Conservation (phyloP, 1,140 invertebrate species). For the Dinothrombium tinctorium region DNA sequence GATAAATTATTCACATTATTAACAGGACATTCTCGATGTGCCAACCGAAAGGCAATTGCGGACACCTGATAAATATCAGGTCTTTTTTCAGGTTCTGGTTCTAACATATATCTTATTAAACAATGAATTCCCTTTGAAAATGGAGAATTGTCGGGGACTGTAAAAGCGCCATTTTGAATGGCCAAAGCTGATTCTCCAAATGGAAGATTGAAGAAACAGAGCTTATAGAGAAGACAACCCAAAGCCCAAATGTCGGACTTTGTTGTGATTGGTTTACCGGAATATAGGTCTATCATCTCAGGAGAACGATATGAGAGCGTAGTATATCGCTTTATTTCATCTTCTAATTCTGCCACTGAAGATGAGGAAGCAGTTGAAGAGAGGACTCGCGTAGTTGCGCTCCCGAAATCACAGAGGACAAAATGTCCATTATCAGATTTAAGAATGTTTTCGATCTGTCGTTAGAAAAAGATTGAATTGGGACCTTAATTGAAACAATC, state of each 20-base stretch:
- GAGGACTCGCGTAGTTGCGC: conserved; percentile 27
- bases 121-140: conserved; percentile 31
- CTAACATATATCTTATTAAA: conserved; percentile 48
- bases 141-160: conserved; percentile 55
- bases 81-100: conserved; percentile 49
- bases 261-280: conserved; percentile 59
- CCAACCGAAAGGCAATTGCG: conserved; percentile 44
- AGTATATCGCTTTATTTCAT: conserved; percentile 84
- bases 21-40: conserved; percentile 47
- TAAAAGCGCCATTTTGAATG: conserved; percentile 71
- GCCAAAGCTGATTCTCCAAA: conserved; percentile 82
- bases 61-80: conserved; percentile 77
- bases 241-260: conserved; percentile 82
- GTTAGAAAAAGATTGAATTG: not conserved
- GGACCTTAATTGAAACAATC: not conserved
- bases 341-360: conserved; percentile 47
- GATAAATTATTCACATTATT: conserved; percentile 39
- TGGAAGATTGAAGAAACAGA: conserved; percentile 73
- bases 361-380: conserved; percentile 33
- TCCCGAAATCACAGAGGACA: conserved; percentile 71
- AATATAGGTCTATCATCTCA: conserved; percentile 88
- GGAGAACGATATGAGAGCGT: conserved; percentile 76
- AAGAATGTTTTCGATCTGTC: conserved; percentile 69
- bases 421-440: conserved; percentile 47
- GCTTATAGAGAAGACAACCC: conserved; percentile 68